Evolutionary conservation across 53 echinoderm and acorn worm species (phyloP), one percentile per base, ranked within the genome.

Genomic region (Holothuria leucospilota): DNA sequence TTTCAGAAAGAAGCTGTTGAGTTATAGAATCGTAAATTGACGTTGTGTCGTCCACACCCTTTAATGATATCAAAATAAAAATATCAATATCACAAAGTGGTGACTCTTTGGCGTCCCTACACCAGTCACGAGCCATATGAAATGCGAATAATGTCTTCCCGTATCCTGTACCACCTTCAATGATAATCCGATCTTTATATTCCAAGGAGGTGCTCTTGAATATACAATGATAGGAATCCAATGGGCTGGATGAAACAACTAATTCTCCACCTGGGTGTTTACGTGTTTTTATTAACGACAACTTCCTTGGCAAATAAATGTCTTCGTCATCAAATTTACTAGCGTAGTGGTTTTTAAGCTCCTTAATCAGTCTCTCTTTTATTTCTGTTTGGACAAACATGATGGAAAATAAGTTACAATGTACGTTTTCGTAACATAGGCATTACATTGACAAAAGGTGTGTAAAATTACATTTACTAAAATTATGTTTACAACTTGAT

Each of bases 51-150:
- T 79, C 61, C 27, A 79, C 60, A 60, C 79, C 79, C 29, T 79
- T 79, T 25, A 79, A 25, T 4, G 79, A 79, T 7, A 79, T 27
- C 29, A 59, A 38, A 15, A 79, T 79, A 56, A 79, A 79, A 59
- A 79, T 28, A n/a, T 60, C 79, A 20, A 78, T 18, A 52, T 78
- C 56, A 9, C 51, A 51, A 58, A 78, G 51, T 23, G 78, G 78
- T 3, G 78, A 78, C 9, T 24, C 49, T 23, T 52, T 0, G 4
- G 40, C 14, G 1, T 18, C 10, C 26, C 28, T 46, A 16, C 52
- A 51, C 78, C 78, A 78, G 25, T 78, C 79, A 13, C 53, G 16
- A 27, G 79, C 79, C 79, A 79, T 79, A 4, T 79, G 13, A 15
- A 79, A 60, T 15, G 59, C 79, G 11, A 79, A 53, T 29, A 60